phyloP scores from a whole-genome alignment of 2,797 vertebrate genomes.

The Channallabes apus region DNA sequence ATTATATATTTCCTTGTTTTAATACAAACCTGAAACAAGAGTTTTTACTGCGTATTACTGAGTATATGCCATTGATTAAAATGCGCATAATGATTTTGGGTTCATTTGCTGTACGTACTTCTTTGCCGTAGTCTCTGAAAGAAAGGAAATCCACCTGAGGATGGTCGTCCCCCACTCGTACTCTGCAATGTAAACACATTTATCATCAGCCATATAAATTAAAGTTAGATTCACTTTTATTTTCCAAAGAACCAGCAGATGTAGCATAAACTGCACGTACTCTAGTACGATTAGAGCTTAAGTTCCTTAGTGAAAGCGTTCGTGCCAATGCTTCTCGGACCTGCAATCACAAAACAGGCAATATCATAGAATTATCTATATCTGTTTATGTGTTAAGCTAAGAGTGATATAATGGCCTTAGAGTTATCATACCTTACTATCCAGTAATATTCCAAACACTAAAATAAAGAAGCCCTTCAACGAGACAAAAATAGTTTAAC shows the following conservation, averaged over 20 bases:
- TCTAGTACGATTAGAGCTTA: not conserved
- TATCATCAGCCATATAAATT: not conserved
- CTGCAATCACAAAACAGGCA: slow-evolving; percentile 53
- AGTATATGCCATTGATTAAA: no score
- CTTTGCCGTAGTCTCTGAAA: slow-evolving; percentile 39
- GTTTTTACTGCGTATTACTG: no score
- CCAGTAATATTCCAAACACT: no score
- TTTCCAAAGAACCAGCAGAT: not conserved
- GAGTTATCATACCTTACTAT: no score
- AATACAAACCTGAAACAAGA: no score
- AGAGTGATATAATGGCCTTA: no score
- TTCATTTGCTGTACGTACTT: slow-evolving; percentile 26
- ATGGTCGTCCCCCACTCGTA: slow-evolving; percentile 52
- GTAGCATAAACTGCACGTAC: not conserved
- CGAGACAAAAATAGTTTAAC: no score
- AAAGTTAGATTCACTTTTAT: not conserved
- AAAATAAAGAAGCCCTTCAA: no score
- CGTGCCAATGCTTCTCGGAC: slow-evolving; percentile 74
- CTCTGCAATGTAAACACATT: slow-evolving; percentile 26
- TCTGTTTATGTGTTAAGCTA: no score
- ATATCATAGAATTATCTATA: no score
- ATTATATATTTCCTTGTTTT: no score
- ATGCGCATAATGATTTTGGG: no score
- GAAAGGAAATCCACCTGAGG: slow-evolving; percentile 51
- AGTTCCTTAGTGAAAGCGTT: slow-evolving; percentile 70